Conservation (phyloP, 2,113 vertebrate species). For the Tamias sibiricus region DNA sequence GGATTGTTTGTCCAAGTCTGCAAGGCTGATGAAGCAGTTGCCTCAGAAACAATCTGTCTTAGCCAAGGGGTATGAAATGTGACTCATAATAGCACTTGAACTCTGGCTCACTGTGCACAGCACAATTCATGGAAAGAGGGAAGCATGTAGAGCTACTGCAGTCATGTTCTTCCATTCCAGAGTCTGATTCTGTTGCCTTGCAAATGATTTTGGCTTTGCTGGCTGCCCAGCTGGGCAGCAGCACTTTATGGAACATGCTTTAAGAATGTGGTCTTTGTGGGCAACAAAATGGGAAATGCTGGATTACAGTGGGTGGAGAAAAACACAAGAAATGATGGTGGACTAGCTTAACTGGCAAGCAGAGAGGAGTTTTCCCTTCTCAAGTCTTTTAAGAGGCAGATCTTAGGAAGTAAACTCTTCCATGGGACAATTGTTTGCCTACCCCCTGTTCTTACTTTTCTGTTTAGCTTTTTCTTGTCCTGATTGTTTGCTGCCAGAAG, state of each 20-base stretch:
- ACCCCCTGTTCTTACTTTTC: neutral
- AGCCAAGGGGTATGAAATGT: constrained; percentile 73
- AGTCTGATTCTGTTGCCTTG: neutral
- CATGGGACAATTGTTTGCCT: neutral
- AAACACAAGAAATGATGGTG: neutral
- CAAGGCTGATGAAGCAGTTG: constrained; percentile 68
- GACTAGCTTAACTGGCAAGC: neutral
- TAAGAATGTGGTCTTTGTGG: constrained; percentile 9
- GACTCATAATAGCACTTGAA: constrained; percentile 64
- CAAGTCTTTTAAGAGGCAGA: neutral
- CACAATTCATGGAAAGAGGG: neutral
- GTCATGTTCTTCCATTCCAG: neutral
- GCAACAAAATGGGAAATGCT: neutral
- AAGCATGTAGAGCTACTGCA: neutral
- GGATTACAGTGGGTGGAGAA: neutral
- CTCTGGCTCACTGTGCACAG: neutral
- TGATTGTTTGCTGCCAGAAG: neutral
- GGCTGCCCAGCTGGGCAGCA: neutral
- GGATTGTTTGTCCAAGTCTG: constrained; percentile 69
- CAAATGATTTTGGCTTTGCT: neutral
- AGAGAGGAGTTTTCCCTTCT: neutral
- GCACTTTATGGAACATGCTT: neutral
- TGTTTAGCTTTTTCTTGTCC: neutral
- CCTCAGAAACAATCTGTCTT: constrained; percentile 40
- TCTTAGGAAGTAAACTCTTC: neutral